phyloP scores from a whole-genome alignment of 2,113 vertebrate genomes.

The Grantiella picta region DNA sequence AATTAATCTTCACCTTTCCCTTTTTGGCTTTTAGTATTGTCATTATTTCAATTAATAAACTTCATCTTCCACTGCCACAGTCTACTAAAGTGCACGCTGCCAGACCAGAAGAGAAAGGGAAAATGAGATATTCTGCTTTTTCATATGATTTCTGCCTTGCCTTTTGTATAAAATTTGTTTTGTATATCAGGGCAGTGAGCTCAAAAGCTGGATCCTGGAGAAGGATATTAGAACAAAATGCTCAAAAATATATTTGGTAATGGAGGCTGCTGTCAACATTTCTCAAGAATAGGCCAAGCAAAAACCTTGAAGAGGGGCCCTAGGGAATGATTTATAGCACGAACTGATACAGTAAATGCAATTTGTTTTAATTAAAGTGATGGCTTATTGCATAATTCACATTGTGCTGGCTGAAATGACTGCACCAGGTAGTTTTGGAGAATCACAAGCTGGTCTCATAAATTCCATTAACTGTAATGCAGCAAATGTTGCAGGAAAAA shows the following conservation, averaged over 20 bases:
- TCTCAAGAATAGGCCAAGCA: conserved; percentile 47
- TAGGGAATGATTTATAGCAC: conserved; percentile 62
- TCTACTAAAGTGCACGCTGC: not conserved
- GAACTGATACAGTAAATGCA: conserved; percentile 65
- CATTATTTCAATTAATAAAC: conserved; percentile 31
- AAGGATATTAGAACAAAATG: conserved; percentile 24
- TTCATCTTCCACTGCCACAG: not conserved
- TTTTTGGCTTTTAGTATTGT: conserved; percentile 22
- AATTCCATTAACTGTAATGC: conserved; percentile 68
- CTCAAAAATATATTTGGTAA: conserved; percentile 42
- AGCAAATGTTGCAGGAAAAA: conserved; percentile 56
- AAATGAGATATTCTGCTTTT: not conserved
- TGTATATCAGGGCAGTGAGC: not conserved
- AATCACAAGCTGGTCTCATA: conserved; percentile 65
- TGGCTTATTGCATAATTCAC: conserved; percentile 76
- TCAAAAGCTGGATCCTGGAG: not conserved
- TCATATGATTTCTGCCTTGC: not conserved
- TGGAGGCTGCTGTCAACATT: conserved; percentile 66
- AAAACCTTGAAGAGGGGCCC: conserved; percentile 57
- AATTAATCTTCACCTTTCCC: conserved; percentile 31
- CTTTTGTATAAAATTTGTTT: not conserved
- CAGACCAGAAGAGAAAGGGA: not conserved
- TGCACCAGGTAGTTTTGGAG: conserved; percentile 61
- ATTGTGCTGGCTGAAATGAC: conserved; percentile 61
- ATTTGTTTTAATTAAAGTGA: conserved; percentile 78